Conservation (phyloP, 1,140 invertebrate genomes). For the Drosophila nigrodunni region DNA sequence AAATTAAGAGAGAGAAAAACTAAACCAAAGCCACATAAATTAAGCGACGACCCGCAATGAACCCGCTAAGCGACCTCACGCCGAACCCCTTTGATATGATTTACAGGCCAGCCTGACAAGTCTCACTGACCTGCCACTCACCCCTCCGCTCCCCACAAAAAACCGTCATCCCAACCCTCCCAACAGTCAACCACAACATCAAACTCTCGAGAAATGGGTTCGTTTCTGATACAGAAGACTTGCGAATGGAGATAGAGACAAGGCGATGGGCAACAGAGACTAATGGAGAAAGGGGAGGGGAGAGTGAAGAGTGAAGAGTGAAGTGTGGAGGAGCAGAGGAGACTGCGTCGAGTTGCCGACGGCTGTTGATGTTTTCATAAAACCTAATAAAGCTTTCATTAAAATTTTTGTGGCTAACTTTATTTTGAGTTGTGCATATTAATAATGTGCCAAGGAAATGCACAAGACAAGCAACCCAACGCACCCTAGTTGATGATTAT, state of each 20-base stretch:
- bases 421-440: constrained; percentile 63
- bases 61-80: constrained; percentile 42
- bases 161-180: neutral
- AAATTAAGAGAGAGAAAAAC: constrained; percentile 28
- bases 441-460: constrained; percentile 55
- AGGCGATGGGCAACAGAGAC: neutral
- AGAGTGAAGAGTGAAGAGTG: too few relatives aligned
- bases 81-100: constrained; percentile 66
- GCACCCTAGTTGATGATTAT: constrained; percentile 18
- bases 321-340: neutral
- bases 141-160: neutral
- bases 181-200: constrained; percentile 5
- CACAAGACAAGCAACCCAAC: constrained; percentile 34
- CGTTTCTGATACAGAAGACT: constrained; percentile 11
- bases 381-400: constrained; percentile 69
- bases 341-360: constrained; percentile 8
- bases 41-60: constrained; percentile 55
- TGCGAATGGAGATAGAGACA: constrained; percentile 10
- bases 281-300: too few relatives aligned
- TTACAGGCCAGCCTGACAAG: constrained; percentile 51
- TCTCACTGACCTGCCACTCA: constrained; percentile 36
- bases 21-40: constrained; percentile 73
- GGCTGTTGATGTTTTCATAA: constrained; percentile 69
- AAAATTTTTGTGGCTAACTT: constrained; percentile 60
- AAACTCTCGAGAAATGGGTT: constrained; percentile 34